Conservation (phyloP, 2,888 invertebrate genomes). For the Bellardia pandia region DNA sequence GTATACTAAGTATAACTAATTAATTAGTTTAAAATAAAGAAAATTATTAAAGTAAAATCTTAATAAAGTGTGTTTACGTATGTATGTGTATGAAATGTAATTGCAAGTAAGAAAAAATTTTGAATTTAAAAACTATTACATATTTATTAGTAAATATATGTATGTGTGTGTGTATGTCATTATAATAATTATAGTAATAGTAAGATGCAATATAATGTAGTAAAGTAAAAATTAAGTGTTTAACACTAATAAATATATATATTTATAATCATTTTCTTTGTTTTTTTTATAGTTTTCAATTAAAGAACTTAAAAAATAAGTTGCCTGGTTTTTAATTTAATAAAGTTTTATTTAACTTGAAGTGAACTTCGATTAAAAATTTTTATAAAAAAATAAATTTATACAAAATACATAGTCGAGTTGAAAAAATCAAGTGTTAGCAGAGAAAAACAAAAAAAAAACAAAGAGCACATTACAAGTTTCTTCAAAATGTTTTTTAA, state of each 20-base stretch:
- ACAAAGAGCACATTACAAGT: not conserved
- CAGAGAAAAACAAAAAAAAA: slow-evolving; percentile 9
- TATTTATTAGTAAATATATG: slow-evolving; percentile 2
- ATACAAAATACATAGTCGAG: slow-evolving; percentile 32
- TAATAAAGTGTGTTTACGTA: slow-evolving; percentile 14
- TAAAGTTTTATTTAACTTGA: slow-evolving; percentile 26
- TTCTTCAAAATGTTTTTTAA: slow-evolving; percentile 4
- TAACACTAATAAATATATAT: slow-evolving; percentile 45
- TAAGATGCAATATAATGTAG: slow-evolving; percentile 2
- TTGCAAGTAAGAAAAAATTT: slow-evolving; percentile 28
- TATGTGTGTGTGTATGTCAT: slow-evolving; percentile 4
- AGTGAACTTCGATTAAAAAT: no score
- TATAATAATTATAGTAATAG: slow-evolving; percentile 9
- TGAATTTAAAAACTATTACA: not conserved
- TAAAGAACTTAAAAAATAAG: slow-evolving; percentile 58
- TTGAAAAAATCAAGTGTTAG: slow-evolving; percentile 36
- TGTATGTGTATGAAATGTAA: slow-evolving; percentile 9
- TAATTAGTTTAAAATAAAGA: slow-evolving; percentile 12
- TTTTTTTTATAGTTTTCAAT: slow-evolving; percentile 19
- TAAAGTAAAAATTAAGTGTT: slow-evolving; percentile 59
- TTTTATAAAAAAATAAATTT: no score
- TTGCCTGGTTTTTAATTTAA: slow-evolving; percentile 48
- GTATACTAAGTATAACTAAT: slow-evolving; percentile 48
- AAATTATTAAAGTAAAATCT: slow-evolving; percentile 8
- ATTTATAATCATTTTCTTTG: not conserved